phyloP scores from a whole-genome alignment of 2,113 vertebrate genomes.

The Trinectes maculatus region DNA sequence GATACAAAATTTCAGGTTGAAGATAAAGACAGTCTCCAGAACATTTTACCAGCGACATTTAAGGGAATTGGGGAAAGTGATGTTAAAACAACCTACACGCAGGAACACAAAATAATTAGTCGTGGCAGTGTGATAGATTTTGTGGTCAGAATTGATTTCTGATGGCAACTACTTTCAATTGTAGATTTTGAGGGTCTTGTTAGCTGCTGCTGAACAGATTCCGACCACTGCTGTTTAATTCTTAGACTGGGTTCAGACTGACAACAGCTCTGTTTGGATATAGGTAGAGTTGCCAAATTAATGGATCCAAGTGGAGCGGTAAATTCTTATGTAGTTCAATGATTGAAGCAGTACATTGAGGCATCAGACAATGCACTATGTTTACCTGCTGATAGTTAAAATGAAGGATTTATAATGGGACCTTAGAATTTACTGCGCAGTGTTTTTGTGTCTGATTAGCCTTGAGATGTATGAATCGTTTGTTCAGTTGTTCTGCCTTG shows the following conservation, averaged over 20 bases:
- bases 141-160: background rate
- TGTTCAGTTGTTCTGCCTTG: background rate
- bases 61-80: background rate
- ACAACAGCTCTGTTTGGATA: background rate
- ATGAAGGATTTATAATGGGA: background rate
- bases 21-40: background rate
- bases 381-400: too few species aligned
- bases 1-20: background rate
- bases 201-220: background rate
- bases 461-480: background rate
- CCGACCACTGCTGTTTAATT: background rate
- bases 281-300: too few species aligned
- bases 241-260: slow-evolving; percentile 1
- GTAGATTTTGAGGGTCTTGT: background rate
- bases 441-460: background rate
- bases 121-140: background rate
- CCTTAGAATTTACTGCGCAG: background rate
- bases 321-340: too few species aligned
- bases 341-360: too few species aligned
- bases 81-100: background rate
- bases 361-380: too few species aligned
- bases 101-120: background rate
- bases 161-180: background rate
- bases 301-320: too few species aligned
- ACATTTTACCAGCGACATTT: background rate